Evolutionary conservation across 2,113 vertebrate genomes (phyloP).

Genomic region (Ciconia boyciana): DNA sequence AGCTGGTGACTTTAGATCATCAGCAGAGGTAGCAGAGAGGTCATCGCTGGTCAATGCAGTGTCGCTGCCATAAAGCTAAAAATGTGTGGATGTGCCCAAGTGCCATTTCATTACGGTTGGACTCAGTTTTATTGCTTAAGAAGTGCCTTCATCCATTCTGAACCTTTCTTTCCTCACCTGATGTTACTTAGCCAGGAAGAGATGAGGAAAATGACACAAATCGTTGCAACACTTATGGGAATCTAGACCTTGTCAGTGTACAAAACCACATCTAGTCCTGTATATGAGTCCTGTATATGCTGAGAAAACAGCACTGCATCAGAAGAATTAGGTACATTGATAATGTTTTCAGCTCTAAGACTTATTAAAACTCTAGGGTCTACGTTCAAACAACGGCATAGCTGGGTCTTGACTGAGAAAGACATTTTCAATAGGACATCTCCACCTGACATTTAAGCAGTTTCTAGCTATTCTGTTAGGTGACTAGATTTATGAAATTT

Average conservation of each 20-base stretch:
- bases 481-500: not conserved
- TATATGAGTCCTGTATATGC: no score
- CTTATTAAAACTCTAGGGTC: accelerated
- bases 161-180: not conserved
- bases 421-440: not conserved
- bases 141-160: not conserved
- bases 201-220: not conserved
- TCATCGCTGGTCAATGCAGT: not conserved
- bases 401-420: not conserved
- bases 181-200: not conserved
- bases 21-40: not conserved
- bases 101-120: not conserved
- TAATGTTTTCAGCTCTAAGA: not conserved
- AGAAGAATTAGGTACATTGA: not conserved
- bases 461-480: not conserved
- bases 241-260: not conserved
- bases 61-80: not conserved
- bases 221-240: accelerated
- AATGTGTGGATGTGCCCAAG: not conserved
- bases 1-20: not conserved
- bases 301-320: not conserved
- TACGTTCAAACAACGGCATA: not conserved
- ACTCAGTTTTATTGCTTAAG: not conserved
- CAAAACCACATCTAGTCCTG: not conserved
- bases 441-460: not conserved